Conservation (phyloP, 1,140 invertebrate species). For the Drosophila novamexicana region DNA sequence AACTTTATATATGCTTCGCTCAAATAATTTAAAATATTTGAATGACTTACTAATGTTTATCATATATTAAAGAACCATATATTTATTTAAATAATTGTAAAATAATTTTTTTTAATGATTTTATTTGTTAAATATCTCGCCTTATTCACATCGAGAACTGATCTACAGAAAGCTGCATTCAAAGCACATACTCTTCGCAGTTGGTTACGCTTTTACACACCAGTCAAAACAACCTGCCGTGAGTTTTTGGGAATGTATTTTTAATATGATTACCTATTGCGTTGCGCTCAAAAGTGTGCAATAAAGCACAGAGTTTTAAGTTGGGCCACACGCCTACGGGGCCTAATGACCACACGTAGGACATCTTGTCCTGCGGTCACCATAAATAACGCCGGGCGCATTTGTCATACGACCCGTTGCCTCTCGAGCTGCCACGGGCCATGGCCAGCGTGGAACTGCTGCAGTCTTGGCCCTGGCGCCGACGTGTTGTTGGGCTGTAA, state of each 20-base stretch:
- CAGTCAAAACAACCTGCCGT: neutral
- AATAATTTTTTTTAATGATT: no score
- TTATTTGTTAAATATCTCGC: no score
- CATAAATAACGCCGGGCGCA: constrained; percentile 76
- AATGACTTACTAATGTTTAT: no score
- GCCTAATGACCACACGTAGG: constrained; percentile 75
- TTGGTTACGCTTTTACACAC: no score
- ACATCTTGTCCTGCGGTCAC: constrained; percentile 77
- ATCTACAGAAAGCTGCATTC: no score
- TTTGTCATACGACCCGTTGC: constrained; percentile 72
- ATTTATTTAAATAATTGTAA: no score
- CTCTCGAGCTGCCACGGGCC: neutral
- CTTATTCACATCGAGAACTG: no score
- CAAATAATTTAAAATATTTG: no score
- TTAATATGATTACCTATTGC: neutral
- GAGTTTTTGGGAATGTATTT: neutral
- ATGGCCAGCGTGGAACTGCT: constrained; percentile 38
- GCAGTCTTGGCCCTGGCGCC: constrained; percentile 62
- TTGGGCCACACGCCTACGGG: neutral
- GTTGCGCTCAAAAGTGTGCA: constrained; percentile 15
- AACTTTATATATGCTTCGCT: no score
- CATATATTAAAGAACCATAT: no score
- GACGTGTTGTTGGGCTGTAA: constrained; percentile 72
- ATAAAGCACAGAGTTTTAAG: constrained; percentile 42
- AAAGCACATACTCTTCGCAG: no score